phyloP scores from a whole-genome alignment of 1,140 invertebrate species.

The Lethocerus indicus region DNA sequence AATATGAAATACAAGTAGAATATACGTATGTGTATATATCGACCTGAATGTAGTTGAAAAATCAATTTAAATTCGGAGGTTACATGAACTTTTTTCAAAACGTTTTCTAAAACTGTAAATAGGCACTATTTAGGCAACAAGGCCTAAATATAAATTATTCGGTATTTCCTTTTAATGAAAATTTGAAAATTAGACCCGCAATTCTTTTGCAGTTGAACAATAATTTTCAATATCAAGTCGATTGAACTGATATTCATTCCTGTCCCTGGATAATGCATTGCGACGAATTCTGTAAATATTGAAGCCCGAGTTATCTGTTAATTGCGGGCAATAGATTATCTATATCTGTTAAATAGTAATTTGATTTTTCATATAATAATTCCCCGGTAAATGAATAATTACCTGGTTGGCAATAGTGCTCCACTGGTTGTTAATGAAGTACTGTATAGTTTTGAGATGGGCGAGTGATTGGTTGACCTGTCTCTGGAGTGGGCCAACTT shows the following conservation, averaged over 20 bases:
- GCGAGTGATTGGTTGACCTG: slow-evolving; percentile 52
- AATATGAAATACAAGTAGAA: too few relatives aligned
- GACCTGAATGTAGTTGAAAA: too few relatives aligned
- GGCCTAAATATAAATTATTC: too few relatives aligned
- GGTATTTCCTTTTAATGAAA: too few relatives aligned
- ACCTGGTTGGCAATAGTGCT: slow-evolving; percentile 47
- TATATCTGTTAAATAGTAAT: background rate
- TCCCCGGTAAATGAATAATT: slow-evolving; percentile 9
- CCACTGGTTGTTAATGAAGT: slow-evolving; percentile 52
- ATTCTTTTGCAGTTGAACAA: too few relatives aligned
- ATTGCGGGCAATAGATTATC: background rate
- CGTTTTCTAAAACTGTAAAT: too few relatives aligned
- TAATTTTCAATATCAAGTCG: background rate
- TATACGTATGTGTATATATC: too few relatives aligned
- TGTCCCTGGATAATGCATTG: background rate
- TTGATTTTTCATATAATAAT: background rate
- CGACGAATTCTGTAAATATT: background rate
- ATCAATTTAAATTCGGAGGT: too few relatives aligned
- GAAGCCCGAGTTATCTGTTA: background rate
- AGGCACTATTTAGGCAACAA: too few relatives aligned
- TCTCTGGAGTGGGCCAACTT: slow-evolving; percentile 42
- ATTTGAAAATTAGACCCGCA: too few relatives aligned
- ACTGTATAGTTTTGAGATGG: slow-evolving; percentile 54
- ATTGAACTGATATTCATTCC: background rate
- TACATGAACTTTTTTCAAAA: too few relatives aligned